Conservation (phyloP, 2,113 vertebrate genomes). For the Aviceda subcristata region DNA sequence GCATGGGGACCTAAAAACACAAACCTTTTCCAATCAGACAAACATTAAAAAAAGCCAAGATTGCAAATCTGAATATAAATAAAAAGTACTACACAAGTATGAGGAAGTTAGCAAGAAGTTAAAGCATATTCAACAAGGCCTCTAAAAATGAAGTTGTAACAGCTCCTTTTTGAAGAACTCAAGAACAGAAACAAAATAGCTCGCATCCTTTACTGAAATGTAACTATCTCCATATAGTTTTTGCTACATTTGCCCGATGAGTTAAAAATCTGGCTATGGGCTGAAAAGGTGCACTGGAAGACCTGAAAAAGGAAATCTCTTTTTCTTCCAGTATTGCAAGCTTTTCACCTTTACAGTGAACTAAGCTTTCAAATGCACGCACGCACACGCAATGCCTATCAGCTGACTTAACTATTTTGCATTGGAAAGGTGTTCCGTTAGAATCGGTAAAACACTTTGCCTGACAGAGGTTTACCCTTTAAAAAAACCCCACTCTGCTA, state of each 20-base stretch:
- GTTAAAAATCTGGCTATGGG: neutral
- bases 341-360: neutral
- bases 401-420: neutral
- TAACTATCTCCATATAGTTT: neutral
- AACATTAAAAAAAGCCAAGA: neutral
- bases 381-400: neutral
- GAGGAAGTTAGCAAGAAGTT: neutral
- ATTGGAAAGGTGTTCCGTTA: neutral
- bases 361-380: neutral
- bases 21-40: neutral
- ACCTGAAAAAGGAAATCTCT: neutral
- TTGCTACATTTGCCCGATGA: neutral
- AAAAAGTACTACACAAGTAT: neutral
- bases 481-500: neutral
- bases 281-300: neutral
- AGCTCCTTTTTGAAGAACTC: slow-evolving; percentile 6
- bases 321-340: neutral
- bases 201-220: neutral
- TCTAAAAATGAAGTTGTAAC: slow-evolving; percentile 4
- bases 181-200: neutral
- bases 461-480: neutral
- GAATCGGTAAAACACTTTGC: neutral
- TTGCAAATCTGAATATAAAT: neutral
- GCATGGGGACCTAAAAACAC: neutral
- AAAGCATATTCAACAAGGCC: neutral